Percentiles rank a stretch among this genome's conserved stretches.
Conservation (phyloP, 2,888 invertebrate species). For the Diarsia mendica region DNA sequence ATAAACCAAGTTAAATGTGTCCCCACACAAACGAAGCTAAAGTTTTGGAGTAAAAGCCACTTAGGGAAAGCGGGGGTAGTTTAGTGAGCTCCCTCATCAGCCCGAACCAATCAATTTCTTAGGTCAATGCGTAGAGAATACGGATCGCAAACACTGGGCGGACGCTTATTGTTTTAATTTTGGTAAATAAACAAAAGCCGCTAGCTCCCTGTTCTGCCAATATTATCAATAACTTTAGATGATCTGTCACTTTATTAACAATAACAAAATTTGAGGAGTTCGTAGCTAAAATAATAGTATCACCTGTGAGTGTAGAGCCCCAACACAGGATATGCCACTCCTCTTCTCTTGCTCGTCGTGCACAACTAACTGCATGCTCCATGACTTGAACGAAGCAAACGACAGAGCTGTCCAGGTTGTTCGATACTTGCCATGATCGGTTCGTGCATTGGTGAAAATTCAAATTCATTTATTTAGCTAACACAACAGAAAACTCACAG, state of each 20-base stretch:
- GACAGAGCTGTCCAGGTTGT: no score
- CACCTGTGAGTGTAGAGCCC: not conserved
- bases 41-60: conserved; percentile 61
- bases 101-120: conserved; percentile 45
- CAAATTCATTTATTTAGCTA: no score
- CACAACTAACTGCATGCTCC: no score
- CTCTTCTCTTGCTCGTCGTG: no score
- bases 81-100: conserved; percentile 47
- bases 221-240: conserved; percentile 32
- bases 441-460: not conserved
- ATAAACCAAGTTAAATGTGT: conserved; percentile 60
- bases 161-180: conserved; percentile 17
- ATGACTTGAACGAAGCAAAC: no score
- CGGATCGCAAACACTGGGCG: conserved; percentile 23
- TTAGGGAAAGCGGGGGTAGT: conserved; percentile 53
- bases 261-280: conserved; percentile 11
- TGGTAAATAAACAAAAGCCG: conserved; percentile 9
- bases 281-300: not conserved
- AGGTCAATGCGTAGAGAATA: conserved; percentile 31
- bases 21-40: conserved; percentile 46
- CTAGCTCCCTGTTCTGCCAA: not conserved
- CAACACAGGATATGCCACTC: no score
- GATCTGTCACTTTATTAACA: conserved; percentile 26
- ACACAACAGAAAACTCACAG: no score
- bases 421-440: not conserved